Conservation (phyloP, 1,140 invertebrate genomes). For the Danaus plexippus region DNA sequence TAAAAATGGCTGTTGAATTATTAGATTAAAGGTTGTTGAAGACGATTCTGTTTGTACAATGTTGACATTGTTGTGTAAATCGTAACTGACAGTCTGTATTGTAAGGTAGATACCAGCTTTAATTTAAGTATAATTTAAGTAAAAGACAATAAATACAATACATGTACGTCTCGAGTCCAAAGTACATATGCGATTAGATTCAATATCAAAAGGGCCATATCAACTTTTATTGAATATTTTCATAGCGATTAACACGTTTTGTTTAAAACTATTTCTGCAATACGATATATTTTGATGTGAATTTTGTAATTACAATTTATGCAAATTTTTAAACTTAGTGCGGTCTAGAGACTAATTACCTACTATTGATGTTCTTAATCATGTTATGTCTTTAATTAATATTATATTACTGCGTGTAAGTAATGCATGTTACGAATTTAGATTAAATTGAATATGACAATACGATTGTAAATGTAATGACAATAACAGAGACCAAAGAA, state of each 20-base stretch:
- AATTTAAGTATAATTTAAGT: slow-evolving; percentile 31
- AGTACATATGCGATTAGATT: too few species aligned
- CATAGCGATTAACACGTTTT: not conserved
- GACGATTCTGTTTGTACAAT: slow-evolving; percentile 40
- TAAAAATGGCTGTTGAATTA: slow-evolving; percentile 66
- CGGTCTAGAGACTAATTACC: too few species aligned
- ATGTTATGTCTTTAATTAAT: too few species aligned
- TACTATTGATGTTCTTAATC: too few species aligned
- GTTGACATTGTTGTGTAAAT: slow-evolving; percentile 53
- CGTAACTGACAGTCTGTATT: slow-evolving; percentile 20
- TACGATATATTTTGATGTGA: too few species aligned
- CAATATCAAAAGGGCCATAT: slow-evolving; percentile 23
- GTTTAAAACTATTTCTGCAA: too few species aligned
- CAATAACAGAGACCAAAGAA: slow-evolving; percentile 42
- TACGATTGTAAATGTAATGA: slow-evolving; percentile 45
- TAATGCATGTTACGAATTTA: slow-evolving; percentile 3
- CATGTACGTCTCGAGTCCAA: too few species aligned
- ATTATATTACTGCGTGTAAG: slow-evolving; percentile 4
- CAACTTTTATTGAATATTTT: slow-evolving; percentile 10
- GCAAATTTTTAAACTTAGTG: too few species aligned
- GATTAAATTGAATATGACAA: slow-evolving; percentile 36
- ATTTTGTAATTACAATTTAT: too few species aligned
- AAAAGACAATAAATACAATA: slow-evolving; percentile 32
- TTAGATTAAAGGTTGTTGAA: slow-evolving; percentile 57
- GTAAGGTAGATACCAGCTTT: slow-evolving; percentile 37